These are phyloP conservation scores for Dolichomitus sp. DNA, from an alignment of 2,888 invertebrate species.

Conservation along the genomic window DNA sequence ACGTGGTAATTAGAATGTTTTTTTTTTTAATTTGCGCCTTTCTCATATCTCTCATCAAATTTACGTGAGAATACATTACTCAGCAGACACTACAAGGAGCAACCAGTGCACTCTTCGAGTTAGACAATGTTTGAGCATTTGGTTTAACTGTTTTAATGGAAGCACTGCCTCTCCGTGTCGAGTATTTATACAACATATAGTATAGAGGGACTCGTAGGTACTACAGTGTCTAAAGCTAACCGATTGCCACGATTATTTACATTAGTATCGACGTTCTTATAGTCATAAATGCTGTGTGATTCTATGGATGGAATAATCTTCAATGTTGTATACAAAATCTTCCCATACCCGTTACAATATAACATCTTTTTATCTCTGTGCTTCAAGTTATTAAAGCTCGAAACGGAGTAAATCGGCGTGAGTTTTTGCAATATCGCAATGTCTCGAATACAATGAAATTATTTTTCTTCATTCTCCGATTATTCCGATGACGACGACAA, in stretches of 20 bases:
- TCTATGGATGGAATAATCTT: conserved; percentile 63
- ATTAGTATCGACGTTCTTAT: conserved; percentile 27
- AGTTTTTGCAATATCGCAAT: not conserved
- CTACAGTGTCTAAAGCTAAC: conserved; percentile 16
- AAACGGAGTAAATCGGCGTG: not conserved
- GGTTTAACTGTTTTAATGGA: conserved; percentile 44
- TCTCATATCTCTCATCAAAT: conserved; percentile 27
- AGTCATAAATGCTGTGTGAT: conserved; percentile 55
- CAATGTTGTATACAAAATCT: conserved; percentile 53
- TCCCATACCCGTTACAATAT: conserved; percentile 8
- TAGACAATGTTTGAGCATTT: conserved; percentile 61
- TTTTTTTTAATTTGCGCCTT: conserved; percentile 35
- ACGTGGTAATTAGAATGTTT: conserved; percentile 31
- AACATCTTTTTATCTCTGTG: conserved; percentile 1
- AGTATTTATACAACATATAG: conserved; percentile 58
- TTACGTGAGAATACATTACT: conserved; percentile 43
- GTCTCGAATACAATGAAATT: conserved; percentile 14
- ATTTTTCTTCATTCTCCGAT: conserved; percentile 27
- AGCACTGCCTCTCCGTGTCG: conserved; percentile 59
- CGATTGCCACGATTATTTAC: conserved; percentile 59
- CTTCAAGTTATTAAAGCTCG: not conserved
- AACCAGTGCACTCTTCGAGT: conserved; percentile 53
- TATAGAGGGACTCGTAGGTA: conserved; percentile 25
- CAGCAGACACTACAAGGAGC: conserved; percentile 51
- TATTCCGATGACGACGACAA: conserved; percentile 35